Evolutionary conservation across 2,797 vertebrate species (phyloP).

Genomic region (Typhlichthys subterraneus): DNA sequence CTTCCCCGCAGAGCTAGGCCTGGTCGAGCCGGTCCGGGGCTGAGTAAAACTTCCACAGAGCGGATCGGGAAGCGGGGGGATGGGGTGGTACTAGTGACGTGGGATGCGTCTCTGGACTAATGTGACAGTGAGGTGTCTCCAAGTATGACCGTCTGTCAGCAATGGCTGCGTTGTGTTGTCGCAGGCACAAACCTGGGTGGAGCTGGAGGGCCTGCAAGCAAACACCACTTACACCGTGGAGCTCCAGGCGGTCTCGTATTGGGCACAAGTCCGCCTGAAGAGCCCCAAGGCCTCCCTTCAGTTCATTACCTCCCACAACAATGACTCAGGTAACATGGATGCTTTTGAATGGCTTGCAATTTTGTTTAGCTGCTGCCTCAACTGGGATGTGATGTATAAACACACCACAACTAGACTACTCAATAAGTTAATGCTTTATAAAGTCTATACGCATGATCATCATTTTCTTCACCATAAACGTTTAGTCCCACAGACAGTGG

Average conservation of each 20-base stretch:
- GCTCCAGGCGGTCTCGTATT: slow-evolving; percentile 89
- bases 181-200: slow-evolving; percentile 85
- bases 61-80: neutral
- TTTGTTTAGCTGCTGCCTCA: too few species aligned
- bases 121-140: slow-evolving; percentile 39
- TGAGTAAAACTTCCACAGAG: slow-evolving; percentile 24
- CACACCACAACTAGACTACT: too few species aligned
- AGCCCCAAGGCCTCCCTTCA: slow-evolving; percentile 87
- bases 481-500: too few species aligned
- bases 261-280: slow-evolving; percentile 92
- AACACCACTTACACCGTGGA: slow-evolving; percentile 88
- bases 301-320: slow-evolving; percentile 79
- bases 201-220: slow-evolving; percentile 85
- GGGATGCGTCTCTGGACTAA: slow-evolving; percentile 45
- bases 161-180: slow-evolving; percentile 41
- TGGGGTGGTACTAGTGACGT: slow-evolving; percentile 19
- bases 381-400: too few species aligned
- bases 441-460: too few species aligned
- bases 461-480: too few species aligned
- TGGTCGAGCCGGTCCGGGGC: slow-evolving; percentile 29
- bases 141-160: slow-evolving; percentile 33
- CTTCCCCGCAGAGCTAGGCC: slow-evolving; percentile 53
- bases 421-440: too few species aligned
- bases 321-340: slow-evolving; percentile 74
- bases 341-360: neutral